Conservation (phyloP, 2,113 vertebrate species). For the Gymnarchus niloticus region DNA sequence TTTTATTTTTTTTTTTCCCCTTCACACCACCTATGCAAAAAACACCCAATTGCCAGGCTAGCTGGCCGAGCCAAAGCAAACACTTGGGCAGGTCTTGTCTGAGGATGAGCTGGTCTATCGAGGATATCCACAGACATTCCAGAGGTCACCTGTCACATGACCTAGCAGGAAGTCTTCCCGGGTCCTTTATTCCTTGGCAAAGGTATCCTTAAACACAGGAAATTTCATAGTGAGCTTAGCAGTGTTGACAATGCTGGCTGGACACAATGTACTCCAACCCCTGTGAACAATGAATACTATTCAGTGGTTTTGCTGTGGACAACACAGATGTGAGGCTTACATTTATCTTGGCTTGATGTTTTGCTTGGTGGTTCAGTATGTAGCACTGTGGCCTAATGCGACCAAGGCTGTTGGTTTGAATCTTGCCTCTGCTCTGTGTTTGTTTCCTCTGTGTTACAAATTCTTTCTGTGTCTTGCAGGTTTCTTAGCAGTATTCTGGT, state of each 20-base stretch:
- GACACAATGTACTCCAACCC: not conserved
- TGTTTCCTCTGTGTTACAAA: no score
- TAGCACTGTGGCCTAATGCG: not conserved
- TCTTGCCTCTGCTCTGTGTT: not conserved
- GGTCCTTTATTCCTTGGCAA: not conserved
- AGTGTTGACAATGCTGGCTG: not conserved
- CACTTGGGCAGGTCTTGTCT: not conserved
- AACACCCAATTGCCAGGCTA: not conserved
- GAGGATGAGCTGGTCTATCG: not conserved
- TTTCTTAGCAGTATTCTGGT: not conserved
- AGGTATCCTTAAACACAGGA: not conserved
- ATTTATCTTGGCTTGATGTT: not conserved
- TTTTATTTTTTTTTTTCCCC: not conserved
- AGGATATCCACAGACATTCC: not conserved
- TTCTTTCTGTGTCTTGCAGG: not conserved
- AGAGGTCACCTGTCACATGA: not conserved
- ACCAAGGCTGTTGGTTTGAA: not conserved
- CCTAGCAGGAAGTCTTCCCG: not conserved
- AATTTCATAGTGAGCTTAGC: not conserved
- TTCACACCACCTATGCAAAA: not conserved
- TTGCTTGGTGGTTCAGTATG: not conserved
- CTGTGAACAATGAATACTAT: no score
- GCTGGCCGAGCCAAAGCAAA: constrained; percentile 1
- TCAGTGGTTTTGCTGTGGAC: not conserved
- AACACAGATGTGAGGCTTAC: not conserved